Conservation (phyloP, 2,888 invertebrate species). For the Parasteatoda lunata region DNA sequence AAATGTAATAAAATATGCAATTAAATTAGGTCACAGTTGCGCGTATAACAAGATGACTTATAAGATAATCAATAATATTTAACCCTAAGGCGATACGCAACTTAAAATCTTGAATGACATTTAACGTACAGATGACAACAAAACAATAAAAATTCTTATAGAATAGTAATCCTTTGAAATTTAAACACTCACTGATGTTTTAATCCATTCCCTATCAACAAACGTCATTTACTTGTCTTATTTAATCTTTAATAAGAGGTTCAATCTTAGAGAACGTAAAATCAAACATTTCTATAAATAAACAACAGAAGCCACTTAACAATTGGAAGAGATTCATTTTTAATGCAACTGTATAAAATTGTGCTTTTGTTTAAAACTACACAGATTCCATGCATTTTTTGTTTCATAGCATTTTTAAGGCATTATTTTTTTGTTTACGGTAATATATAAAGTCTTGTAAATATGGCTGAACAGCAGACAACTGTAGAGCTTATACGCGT, state of each 20-base stretch:
- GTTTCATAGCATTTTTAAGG: too few species aligned
- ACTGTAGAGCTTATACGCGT: constrained; percentile 68
- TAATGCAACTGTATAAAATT: too few species aligned
- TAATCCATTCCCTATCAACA: constrained; percentile 9
- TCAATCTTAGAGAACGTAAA: constrained; percentile 53
- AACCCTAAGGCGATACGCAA: constrained; percentile 2
- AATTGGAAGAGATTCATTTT: neutral
- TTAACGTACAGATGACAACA: neutral
- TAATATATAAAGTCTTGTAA: constrained; percentile 66
- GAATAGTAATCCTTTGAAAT: neutral
- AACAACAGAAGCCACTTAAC: constrained; percentile 54
- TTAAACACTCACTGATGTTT: constrained; percentile 3
- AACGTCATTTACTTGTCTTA: neutral
- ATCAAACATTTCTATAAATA: constrained; percentile 56
- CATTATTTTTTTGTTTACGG: constrained; percentile 58
- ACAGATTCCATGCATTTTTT: too few species aligned
- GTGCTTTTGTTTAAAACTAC: too few species aligned
- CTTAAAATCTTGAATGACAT: constrained; percentile 5
- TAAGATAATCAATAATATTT: constrained; percentile 5
- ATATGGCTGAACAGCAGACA: constrained; percentile 68
- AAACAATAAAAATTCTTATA: neutral
- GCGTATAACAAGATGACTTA: constrained; percentile 3
- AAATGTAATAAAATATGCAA: neutral
- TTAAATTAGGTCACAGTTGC: constrained; percentile 2
- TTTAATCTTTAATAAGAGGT: neutral